These are phyloP conservation scores for Chrysogorgia sp. DNA, from an alignment of 92 coral and sea anemone species.

Conservation along the genomic window DNA sequence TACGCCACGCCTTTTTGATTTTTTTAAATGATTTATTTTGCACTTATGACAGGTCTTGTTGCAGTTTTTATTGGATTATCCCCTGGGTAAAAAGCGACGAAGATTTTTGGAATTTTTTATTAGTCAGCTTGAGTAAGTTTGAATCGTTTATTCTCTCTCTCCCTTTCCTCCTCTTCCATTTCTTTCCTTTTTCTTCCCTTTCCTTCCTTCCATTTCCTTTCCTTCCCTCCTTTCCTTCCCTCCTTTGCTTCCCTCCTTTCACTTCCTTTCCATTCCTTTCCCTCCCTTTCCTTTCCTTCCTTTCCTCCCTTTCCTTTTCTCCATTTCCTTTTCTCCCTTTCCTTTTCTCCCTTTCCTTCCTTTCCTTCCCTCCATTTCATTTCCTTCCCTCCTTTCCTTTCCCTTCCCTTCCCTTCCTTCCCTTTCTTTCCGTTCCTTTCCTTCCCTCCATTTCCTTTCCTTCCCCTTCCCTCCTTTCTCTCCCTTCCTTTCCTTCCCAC, in stretches of 20 bases:
- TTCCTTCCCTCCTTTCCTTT: too few species aligned
- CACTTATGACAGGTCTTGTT: slow-evolving; percentile 53
- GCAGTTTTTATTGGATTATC: slow-evolving; percentile 87
- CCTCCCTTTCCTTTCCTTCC: too few species aligned
- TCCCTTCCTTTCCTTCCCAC: background rate
- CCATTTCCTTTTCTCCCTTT: too few species aligned
- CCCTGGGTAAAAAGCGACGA: slow-evolving; percentile 87
- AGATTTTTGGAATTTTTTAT: slow-evolving; percentile 82
- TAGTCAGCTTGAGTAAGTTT: slow-evolving; percentile 84
- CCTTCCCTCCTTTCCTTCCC: too few species aligned
- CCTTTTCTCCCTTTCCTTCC: too few species aligned
- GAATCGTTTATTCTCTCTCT: background rate
- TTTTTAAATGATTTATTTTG: background rate
- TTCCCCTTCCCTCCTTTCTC: background rate
- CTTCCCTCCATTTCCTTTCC: too few species aligned
- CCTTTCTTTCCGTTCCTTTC: background rate
- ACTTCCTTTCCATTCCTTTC: too few species aligned
- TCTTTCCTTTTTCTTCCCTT: background rate
- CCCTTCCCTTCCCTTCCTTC: too few species aligned
- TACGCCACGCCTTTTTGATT: too few species aligned
- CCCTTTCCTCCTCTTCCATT: background rate
- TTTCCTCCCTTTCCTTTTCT: too few species aligned
- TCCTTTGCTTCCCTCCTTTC: too few species aligned
- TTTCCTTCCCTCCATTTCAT: too few species aligned
- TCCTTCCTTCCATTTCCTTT: background rate